A percentile compares a stretch with the other conserved stretches of the same genome.
phyloP scores from a whole-genome alignment of 2,797 vertebrate species.

The Macropus fuliginosus region DNA sequence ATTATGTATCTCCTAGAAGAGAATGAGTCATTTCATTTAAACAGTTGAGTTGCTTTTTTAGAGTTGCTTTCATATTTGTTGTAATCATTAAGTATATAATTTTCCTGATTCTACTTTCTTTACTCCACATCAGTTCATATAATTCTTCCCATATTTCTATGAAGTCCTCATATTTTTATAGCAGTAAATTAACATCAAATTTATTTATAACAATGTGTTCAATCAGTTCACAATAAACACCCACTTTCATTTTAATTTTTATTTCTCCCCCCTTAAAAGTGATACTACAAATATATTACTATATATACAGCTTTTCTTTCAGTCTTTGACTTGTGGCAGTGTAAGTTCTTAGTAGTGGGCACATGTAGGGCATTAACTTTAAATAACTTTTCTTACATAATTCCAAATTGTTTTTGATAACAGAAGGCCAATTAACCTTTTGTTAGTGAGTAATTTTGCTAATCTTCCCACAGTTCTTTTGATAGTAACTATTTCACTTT shows the following conservation, averaged over 20 bases:
- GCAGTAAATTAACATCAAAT: not conserved
- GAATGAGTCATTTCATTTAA: not conserved
- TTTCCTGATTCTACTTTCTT: not conserved
- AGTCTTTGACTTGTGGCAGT: not conserved
- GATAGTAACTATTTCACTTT: not conserved
- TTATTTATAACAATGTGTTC: not conserved
- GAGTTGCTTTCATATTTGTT: not conserved
- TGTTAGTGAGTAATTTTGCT: not conserved
- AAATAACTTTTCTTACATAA: not conserved
- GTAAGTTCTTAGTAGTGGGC: not conserved
- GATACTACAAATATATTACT: not conserved
- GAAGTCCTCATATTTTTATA: not conserved
- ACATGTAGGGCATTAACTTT: not conserved
- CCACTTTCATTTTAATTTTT: not conserved
- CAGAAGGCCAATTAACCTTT: not conserved
- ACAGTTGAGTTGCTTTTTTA: not conserved
- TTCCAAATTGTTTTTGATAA: not conserved
- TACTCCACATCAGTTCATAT: not conserved
- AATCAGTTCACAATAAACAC: not conserved
- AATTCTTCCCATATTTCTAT: not conserved
- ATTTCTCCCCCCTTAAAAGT: not conserved
- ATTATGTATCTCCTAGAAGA: not conserved
- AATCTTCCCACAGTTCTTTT: not conserved
- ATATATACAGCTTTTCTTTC: not conserved
- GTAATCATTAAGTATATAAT: not conserved